Conservation (phyloP, 2,888 invertebrate species). For the Odontomyia ornata region DNA sequence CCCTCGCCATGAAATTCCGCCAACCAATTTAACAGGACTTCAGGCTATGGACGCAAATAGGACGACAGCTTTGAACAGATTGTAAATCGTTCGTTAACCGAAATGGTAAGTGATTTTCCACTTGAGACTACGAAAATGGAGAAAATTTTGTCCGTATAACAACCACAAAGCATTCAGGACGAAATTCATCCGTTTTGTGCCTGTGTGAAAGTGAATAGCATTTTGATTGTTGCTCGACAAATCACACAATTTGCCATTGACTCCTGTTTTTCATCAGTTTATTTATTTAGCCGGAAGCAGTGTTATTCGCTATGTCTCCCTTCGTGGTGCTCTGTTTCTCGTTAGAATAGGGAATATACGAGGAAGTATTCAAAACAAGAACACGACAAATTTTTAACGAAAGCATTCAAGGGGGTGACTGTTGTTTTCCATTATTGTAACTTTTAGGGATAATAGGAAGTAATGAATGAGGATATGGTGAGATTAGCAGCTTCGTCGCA, state of each 20-base stretch:
- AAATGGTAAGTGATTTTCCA: constrained; percentile 13
- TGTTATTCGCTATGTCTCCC: constrained; percentile 13
- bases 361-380: background rate
- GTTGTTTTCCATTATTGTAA: constrained; percentile 15
- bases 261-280: constrained; percentile 20
- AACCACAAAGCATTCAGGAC: background rate
- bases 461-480: background rate
- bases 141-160: background rate
- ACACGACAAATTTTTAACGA: background rate
- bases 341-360: background rate
- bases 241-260: constrained; percentile 21
- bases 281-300: constrained; percentile 32
- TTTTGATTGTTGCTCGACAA: constrained; percentile 33
- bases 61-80: constrained; percentile 9
- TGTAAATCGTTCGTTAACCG: constrained; percentile 31
- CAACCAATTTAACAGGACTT: constrained; percentile 34
- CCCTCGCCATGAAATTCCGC: constrained; percentile 14
- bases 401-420: constrained; percentile 8
- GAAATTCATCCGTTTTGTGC: too few relatives aligned
- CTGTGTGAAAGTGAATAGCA: background rate
- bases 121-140: background rate
- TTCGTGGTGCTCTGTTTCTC: too few relatives aligned
- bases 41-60: constrained; percentile 14
- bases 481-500: constrained; percentile 17
- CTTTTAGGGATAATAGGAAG: background rate